Conservation (phyloP, 2,113 vertebrate species). For the Scophthalmus maximus region DNA sequence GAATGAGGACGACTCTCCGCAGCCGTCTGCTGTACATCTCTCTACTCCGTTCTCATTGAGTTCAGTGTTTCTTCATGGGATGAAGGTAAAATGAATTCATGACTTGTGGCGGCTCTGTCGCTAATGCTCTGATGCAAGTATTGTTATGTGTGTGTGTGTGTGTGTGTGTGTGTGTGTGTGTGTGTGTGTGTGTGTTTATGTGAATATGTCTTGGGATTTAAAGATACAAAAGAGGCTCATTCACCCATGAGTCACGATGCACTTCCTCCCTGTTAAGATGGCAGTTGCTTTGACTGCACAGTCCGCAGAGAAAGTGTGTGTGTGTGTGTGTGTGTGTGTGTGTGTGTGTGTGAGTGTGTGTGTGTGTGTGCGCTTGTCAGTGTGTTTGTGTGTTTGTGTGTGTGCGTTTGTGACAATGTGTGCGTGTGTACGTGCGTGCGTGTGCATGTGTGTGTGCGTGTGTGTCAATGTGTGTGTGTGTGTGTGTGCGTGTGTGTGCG, state of each 20-base stretch:
- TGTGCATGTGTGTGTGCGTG: conserved; percentile 31
- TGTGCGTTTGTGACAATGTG: conserved; percentile 34
- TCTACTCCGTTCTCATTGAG: not conserved
- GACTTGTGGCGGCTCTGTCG: too few relatives aligned
- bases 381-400: conserved; percentile 31
- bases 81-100: not conserved
- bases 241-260: not conserved
- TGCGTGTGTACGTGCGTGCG: conserved; percentile 30
- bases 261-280: conserved; percentile 53
- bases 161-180: not conserved
- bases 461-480: conserved; percentile 26
- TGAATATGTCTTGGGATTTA: not conserved
- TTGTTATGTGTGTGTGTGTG: not conserved
- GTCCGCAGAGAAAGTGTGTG: conserved; percentile 20
- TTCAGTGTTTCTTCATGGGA: not conserved
- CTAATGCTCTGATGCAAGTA: too few relatives aligned
- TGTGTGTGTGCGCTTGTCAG: too few relatives aligned
- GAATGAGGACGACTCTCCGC: too few relatives aligned
- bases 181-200: conserved; percentile 3
- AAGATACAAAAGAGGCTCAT: not conserved
- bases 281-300: conserved; percentile 47
- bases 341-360: conserved; percentile 19
- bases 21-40: not conserved
- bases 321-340: conserved; percentile 32
- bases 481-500: conserved; percentile 30